Base-by-base conservation (phyloP, 2,113 vertebrate genomes). In the Thunnus maccoyii region DNA sequence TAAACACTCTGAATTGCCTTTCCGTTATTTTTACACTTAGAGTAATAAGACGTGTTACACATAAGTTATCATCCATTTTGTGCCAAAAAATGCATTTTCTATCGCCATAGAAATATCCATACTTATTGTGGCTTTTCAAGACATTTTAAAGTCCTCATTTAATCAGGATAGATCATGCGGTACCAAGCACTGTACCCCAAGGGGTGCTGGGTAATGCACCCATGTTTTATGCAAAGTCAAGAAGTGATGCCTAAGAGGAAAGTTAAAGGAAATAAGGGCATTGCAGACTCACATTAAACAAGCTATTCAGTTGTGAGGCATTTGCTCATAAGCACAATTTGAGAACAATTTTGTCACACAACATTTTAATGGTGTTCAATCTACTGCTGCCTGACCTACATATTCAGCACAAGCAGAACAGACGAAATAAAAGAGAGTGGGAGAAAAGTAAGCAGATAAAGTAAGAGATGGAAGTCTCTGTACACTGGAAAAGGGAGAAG, bases 401-500 rank as follows among this genome's bases (percentile, higher is more conserved):
- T 88, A 76, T 73, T 46, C 47, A 60, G 47, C 48, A 64, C 51
- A 44, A 57, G 44, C 10, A 82, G 41, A 48, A 62, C 6, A 63
- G 48, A 60, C 10, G 22, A 63, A 65, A 80, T 17, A 60, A 74
- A 22, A 48, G 11, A 58, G 27, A 72, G 27, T 63, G 47, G 74
- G 25, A 17, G 27, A 72, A 58, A 79, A 69, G 47, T n/a, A 10
- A 72, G 9, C 48, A 61, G 36, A 51, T 44, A 64, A 71, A 85
- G 54, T 84, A 20, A 48, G 76, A 80, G 62, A 72, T 62, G 50
- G 52, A 76, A 81, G 73, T 80, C 68, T 64, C n/a, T 4, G 4
- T 32, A 50, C 44, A 48, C 55, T 47, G 55, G 84, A 83, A 91
- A 85, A 72, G 77, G 17, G 78, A 86, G 85, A 78, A 50, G 66